Evolutionary conservation across 35 echinoderm and acorn worm genomes (phyloP), one percentile per base, ranked within the genome.

Genomic region (Hemicentrotus pulcherrimus): DNA sequence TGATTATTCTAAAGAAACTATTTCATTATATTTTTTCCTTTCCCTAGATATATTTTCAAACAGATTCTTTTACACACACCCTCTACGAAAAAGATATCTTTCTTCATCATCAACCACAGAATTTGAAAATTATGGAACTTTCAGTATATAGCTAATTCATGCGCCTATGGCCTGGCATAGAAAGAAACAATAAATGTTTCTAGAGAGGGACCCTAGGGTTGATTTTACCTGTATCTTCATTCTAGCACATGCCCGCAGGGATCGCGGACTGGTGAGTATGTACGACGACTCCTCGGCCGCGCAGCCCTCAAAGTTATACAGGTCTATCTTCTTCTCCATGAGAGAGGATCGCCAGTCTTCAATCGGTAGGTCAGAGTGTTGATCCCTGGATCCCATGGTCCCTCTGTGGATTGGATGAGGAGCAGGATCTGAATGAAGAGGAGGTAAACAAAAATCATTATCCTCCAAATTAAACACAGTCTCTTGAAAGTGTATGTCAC

Each of bases 231-330:
- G 91, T 14, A 97, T 48, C 86, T 70, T 91, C 15, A 96, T 32
- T 31, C 86, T 89, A n/a, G 97, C 94, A 88, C 97, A 97, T 50
- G 97, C 97, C 46, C 96, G 86, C 5, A 97, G 55, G 5, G 97
- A 97, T 55, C 97, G 85, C 2, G 97, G 97, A 97, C 97, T 97
- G 46, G 95, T 97, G 31, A 97, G 91, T 58, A 97, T 95, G 65
- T 97, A 97, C 0, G 92, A 94, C 30, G 94, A 94, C 58, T 94
- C 95, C 9, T 96, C 97, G 31, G 97, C 97, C 19, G 95, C 95
- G 24, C 58, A 24, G 87, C 97, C 95, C 91, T 97, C 97, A 97
- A 97, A 97, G 94, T 97, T 97, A 55, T 96, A 97, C 91, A 97
- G 91, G 48, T 97, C 97, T 6, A 97, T 93, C 91, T 93, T 93